These are phyloP conservation scores for Bos indicus DNA, from an alignment of 2,113 vertebrate species.

Conservation along the genomic window DNA sequence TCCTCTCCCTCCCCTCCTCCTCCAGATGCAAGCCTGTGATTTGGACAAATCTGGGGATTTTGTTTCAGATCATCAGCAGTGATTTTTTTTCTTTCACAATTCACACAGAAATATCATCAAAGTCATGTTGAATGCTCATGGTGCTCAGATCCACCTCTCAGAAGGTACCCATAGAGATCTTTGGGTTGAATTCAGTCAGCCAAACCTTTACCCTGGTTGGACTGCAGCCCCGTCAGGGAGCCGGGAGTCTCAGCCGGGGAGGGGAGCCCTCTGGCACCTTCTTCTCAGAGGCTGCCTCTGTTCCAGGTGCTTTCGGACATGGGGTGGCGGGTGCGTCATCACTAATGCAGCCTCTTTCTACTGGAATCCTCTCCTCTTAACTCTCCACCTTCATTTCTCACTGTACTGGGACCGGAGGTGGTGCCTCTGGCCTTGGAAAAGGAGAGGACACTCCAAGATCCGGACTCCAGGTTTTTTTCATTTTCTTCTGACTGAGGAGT, in stretches of 20 bases:
- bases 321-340: too few relatives aligned
- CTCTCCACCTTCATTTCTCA: background rate
- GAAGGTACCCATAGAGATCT: background rate
- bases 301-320: background rate
- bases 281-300: background rate
- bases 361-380: background rate
- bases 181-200: background rate
- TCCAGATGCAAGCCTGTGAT: background rate
- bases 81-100: background rate
- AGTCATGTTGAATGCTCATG: background rate
- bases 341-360: background rate
- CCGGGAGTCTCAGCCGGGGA: background rate
- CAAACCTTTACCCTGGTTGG: background rate
- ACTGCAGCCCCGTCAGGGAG: background rate
- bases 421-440: background rate
- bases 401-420: background rate
- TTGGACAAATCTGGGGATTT: background rate
- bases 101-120: background rate
- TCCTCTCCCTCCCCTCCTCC: background rate
- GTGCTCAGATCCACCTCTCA: background rate
- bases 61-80: background rate
- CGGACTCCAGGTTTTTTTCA: background rate
- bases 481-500: background rate
- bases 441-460: background rate
- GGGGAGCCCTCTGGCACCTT: background rate